A percentile compares a stretch with the other conserved stretches of the same genome.
phyloP scores from a whole-genome alignment of 1,140 invertebrate species.

The Metaphire vulgaris region DNA sequence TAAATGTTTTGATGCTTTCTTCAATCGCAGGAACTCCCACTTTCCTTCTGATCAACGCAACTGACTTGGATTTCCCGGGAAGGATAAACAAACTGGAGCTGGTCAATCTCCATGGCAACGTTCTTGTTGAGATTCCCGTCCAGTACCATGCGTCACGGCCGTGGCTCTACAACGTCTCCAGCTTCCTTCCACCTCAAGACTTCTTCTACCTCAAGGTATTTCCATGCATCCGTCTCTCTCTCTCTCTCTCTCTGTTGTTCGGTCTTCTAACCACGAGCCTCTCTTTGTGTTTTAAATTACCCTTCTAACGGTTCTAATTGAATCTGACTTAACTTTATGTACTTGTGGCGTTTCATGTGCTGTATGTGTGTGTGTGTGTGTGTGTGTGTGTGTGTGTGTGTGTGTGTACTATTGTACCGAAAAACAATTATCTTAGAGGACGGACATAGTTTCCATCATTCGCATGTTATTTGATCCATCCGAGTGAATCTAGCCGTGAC shows the following conservation, averaged over 20 bases:
- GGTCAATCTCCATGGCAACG: slow-evolving; percentile 53
- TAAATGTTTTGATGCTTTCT: no score
- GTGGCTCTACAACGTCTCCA: slow-evolving; percentile 49
- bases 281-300: slow-evolving; percentile 17
- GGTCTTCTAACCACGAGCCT: not conserved
- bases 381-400: slow-evolving; percentile 11
- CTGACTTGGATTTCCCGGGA: slow-evolving; percentile 45
- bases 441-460: no score
- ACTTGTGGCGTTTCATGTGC: no score
- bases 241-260: not conserved
- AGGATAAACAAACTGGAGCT: slow-evolving; percentile 53
- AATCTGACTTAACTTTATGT: no score
- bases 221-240: not conserved
- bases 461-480: no score
- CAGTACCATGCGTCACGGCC: slow-evolving; percentile 39
- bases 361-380: no score
- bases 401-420: not conserved
- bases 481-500: no score
- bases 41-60: slow-evolving; percentile 54
- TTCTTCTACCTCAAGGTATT: slow-evolving; percentile 58
- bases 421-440: not conserved
- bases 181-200: slow-evolving; percentile 47
- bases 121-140: slow-evolving; percentile 49
- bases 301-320: no score
- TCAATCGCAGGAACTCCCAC: slow-evolving; percentile 53